These are phyloP conservation scores for Sebastes trivittatus DNA, from an alignment of 2,797 vertebrate genomes.

Conservation along the genomic window DNA sequence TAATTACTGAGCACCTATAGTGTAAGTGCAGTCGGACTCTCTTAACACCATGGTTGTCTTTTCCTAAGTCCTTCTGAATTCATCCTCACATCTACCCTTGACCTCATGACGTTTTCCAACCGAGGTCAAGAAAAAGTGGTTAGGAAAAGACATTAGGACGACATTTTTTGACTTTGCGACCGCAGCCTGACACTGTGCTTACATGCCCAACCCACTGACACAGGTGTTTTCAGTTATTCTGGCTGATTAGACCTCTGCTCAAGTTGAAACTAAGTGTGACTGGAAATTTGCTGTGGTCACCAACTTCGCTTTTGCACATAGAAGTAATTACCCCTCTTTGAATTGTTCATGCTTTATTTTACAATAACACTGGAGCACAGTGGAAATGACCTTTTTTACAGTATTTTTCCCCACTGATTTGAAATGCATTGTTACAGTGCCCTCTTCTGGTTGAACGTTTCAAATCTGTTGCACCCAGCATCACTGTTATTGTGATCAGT, in stretches of 20 bases:
- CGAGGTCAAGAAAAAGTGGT: too few species aligned
- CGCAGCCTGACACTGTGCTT: background rate
- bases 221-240: background rate
- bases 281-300: background rate
- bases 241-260: background rate
- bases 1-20: too few species aligned
- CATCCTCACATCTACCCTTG: too few species aligned
- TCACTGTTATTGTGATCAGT: background rate
- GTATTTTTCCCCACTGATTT: background rate
- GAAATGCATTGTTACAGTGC: background rate
- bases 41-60: too few species aligned
- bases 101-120: too few species aligned
- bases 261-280: background rate
- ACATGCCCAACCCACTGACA: background rate
- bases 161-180: too few species aligned
- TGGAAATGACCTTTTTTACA: too few species aligned
- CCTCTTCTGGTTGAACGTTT: constrained; percentile 31
- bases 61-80: too few species aligned
- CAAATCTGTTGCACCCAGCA: background rate
- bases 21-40: too few species aligned
- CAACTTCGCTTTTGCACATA: background rate
- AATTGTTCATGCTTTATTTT: background rate
- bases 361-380: background rate
- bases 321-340: background rate
- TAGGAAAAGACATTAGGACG: too few species aligned